Evolutionary conservation across 2,888 invertebrate species (phyloP), one percentile per base, ranked within the genome.

Genomic region (Nephrotoma appendiculata): DNA sequence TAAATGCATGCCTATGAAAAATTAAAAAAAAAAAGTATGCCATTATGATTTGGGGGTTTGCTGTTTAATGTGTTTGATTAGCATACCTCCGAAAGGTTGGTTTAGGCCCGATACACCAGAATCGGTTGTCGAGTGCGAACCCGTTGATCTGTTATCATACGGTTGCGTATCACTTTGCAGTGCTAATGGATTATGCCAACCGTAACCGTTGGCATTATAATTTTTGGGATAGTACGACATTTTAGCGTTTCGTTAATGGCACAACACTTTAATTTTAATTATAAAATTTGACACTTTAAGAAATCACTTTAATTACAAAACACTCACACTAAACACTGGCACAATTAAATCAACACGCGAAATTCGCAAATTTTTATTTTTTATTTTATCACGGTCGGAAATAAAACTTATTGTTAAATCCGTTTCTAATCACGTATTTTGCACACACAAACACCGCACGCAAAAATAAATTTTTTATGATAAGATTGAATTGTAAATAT

Each of bases 121-220:
- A 45, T 41, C 41, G 42, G n/a, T 84, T n/a, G 71, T 31, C n/a
- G 45, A 86, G 7, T 45, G 48, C 41, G 57, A 57, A 52, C 52
- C 52, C 45, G 12, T 41, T 19, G 48, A 48, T 31, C 12, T 31
- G 15, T 41, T 41, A 52, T 52, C 86, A 42, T 6, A 3, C 15
- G 52, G 52, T 15, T 42, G 31, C n/a, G 15, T 15, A 86, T 57
- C 57, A 86, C 52, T 86, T 86, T 86, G 86, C 86, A 91, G 88
- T 42, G 91, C 91, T 87, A 90, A 90, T 87, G 91, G 88, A 88
- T 91, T 91, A 83, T 90, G 90, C 86, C 90, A 90, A 86, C 91
- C 91, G 88, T 90, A 90, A 88, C 91, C 91, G 87, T 89, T 91
- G 83, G 91, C 89, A 88, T 90, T 90, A 89, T 90, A 91, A 89